phyloP scores from a whole-genome alignment of 92 coral and sea anemone genomes.

The Virgularia gustaviana region DNA sequence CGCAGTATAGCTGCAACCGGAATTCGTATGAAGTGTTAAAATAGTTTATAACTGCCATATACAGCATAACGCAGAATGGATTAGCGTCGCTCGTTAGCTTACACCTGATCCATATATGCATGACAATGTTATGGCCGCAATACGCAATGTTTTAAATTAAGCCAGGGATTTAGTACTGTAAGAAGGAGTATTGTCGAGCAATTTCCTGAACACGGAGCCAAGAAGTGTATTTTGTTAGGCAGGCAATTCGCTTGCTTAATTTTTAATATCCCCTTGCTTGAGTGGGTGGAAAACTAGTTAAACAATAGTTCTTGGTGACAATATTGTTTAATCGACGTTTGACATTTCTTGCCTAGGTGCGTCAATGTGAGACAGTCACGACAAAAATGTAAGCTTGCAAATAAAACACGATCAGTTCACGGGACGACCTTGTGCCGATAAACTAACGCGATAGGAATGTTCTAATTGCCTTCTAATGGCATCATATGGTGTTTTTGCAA shows the following conservation, averaged over 20 bases:
- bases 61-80: no score
- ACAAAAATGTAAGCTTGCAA: background rate
- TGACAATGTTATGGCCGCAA: background rate
- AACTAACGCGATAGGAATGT: background rate
- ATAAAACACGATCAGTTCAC: background rate
- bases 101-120: no score
- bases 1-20: no score
- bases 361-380: background rate
- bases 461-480: no score
- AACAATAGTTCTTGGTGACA: background rate
- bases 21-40: no score
- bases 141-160: background rate
- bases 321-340: background rate
- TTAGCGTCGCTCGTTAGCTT: no score
- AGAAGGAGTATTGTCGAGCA: background rate
- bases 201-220: background rate
- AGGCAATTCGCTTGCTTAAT: background rate
- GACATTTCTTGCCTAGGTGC: background rate
- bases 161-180: background rate
- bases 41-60: no score
- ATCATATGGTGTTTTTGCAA: no score
- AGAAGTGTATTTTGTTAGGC: background rate
- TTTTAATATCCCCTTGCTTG: background rate
- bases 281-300: background rate
- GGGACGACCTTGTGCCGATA: no score